Conservation (phyloP, 2,113 vertebrate genomes). For the Tauraco erythrolophus region DNA sequence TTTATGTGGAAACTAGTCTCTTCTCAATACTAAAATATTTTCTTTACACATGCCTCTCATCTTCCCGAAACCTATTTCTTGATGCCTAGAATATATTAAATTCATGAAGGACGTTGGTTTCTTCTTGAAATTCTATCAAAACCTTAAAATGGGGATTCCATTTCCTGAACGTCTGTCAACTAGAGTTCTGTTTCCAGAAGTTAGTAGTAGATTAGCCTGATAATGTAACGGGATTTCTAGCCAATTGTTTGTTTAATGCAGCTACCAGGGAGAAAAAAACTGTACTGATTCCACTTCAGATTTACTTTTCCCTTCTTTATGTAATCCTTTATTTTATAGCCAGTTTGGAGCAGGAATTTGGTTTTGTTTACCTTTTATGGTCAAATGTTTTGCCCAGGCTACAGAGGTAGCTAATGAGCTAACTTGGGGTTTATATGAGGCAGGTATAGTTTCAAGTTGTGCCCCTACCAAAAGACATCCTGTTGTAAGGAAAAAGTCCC, state of each 20-base stretch:
- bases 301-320: background rate
- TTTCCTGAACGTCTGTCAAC: background rate
- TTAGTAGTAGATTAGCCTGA: background rate
- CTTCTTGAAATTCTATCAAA: slow-evolving; percentile 5
- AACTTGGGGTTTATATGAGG: background rate
- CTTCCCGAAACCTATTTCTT: background rate
- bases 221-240: background rate
- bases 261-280: background rate
- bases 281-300: background rate
- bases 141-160: background rate
- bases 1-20: background rate
- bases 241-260: background rate
- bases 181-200: background rate
- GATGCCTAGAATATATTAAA: background rate
- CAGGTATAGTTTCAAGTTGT: background rate
- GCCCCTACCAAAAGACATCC: background rate
- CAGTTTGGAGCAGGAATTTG: background rate
- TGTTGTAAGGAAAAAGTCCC: background rate
- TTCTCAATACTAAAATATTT: background rate
- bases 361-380: background rate
- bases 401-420: background rate
- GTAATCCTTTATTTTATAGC: background rate
- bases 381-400: background rate
- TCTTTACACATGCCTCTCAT: background rate
- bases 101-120: background rate